These are phyloP conservation scores for Pangasius macronema DNA, from an alignment of 2,797 vertebrate genomes.

Conservation along the genomic window DNA sequence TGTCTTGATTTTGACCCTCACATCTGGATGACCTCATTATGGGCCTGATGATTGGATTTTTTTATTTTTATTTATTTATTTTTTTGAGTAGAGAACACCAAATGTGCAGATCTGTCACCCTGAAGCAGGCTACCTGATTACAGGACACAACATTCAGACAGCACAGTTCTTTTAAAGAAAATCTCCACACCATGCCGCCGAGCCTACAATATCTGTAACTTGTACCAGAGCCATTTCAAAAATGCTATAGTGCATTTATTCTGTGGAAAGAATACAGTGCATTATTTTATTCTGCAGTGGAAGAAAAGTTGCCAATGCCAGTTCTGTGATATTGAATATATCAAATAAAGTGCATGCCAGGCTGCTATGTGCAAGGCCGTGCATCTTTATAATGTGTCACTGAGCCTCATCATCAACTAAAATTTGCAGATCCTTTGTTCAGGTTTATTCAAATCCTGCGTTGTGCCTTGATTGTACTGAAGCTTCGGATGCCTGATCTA, in stretches of 20 bases:
- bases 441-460: background rate
- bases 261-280: background rate
- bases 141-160: background rate
- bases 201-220: background rate
- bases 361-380: background rate
- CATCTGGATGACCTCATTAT: background rate
- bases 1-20: conserved; percentile 13
- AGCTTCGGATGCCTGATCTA: background rate
- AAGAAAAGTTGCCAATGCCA: background rate
- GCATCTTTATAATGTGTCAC: conserved; percentile 10
- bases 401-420: background rate
- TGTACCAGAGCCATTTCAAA: background rate
- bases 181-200: background rate
- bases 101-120: background rate
- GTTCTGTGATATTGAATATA: conserved; percentile 14
- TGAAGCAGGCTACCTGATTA: background rate
- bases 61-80: too few species aligned
- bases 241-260: background rate
- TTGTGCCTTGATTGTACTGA: conserved; percentile 3
- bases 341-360: background rate
- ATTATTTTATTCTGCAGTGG: background rate
- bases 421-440: background rate
- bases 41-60: background rate
- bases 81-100: background rate
- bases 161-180: background rate